Conservation (phyloP, 2,888 invertebrate genomes). For the Lottia scabra region DNA sequence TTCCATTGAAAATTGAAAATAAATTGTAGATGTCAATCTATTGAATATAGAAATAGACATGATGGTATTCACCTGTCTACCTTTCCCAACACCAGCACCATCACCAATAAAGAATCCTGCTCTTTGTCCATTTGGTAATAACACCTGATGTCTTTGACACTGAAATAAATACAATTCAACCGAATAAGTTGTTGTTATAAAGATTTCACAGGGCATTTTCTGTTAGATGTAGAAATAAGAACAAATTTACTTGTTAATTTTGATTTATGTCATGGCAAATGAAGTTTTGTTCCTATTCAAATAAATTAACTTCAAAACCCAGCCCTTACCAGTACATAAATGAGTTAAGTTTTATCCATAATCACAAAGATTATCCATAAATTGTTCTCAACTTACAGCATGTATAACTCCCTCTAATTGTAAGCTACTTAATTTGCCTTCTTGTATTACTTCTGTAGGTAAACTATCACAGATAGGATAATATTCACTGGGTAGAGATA, state of each 20-base stretch:
- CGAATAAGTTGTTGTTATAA: too few species aligned
- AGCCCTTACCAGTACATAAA: too few species aligned
- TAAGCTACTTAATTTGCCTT: conserved; percentile 61
- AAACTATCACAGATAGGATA: conserved; percentile 58
- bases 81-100: conserved; percentile 68
- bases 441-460: conserved; percentile 47
- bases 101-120: conserved; percentile 68
- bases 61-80: conserved; percentile 55
- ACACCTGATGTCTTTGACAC: conserved; percentile 65
- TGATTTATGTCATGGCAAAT: too few species aligned
- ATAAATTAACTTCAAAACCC: too few species aligned
- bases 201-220: too few species aligned
- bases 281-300: too few species aligned
- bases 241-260: too few species aligned
- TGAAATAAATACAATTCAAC: conserved; percentile 29
- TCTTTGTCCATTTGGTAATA: conserved; percentile 60
- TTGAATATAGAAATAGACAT: not conserved
- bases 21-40: too few species aligned
- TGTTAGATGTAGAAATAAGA: too few species aligned
- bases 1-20: too few species aligned
- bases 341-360: not conserved
- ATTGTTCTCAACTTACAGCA: conserved; percentile 37
- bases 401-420: conserved; percentile 65
- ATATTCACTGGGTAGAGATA: conserved; percentile 50
- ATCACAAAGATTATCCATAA: not conserved